Base-by-base conservation (phyloP, 2,888 invertebrate genomes). In the Rhagonycha fulva region DNA sequence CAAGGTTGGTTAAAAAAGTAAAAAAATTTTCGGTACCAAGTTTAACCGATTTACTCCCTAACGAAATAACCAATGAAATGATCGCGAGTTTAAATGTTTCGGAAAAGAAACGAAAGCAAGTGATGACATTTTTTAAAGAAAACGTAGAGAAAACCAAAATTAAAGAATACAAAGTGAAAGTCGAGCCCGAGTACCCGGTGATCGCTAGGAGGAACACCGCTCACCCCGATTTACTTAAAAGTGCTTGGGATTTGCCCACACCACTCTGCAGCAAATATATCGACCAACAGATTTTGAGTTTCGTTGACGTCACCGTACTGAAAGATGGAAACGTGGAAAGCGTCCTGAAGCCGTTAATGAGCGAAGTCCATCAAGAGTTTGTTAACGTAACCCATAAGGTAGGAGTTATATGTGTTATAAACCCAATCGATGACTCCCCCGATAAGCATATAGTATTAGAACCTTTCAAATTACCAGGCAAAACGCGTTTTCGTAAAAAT, bases 381-480 rank as follows among this genome's bases (percentile, higher is more conserved):
- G 88, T 92, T 80, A 87, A 87, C 19, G 88, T 92, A 69, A 90
- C 93, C 73, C 92, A 93, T 80, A 87, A 89, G 0, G 89, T 91
- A 47, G 93, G 93, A 11, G 91, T 94, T 68, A 91, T 91, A 82
- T 90, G 90, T 32, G 91, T 93, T 72, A 89, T 94, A 14, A 89
- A 90, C 47, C 91, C 92, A 71, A 85, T 89, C 60, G 91, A 91
- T 0, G 90, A 91, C 61, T 89, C 90, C 7, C 26, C 60, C n/a
- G 87, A 90, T 3, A 88, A 87, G 14, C 88, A 89, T 76, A 89
- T 92, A 83, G 86, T 88, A 24, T 26, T 72, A 1, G 28, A 23
- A 9, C 87, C 90, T 76, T 92, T 92, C 82, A 92, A 92, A 84
- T 90, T 89, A 80, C 89, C 90, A 0, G 94, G 94, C 0, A 88